These are phyloP conservation scores for Hydrolagus colliei DNA, from an alignment of 2,797 vertebrate species.

Conservation along the genomic window DNA sequence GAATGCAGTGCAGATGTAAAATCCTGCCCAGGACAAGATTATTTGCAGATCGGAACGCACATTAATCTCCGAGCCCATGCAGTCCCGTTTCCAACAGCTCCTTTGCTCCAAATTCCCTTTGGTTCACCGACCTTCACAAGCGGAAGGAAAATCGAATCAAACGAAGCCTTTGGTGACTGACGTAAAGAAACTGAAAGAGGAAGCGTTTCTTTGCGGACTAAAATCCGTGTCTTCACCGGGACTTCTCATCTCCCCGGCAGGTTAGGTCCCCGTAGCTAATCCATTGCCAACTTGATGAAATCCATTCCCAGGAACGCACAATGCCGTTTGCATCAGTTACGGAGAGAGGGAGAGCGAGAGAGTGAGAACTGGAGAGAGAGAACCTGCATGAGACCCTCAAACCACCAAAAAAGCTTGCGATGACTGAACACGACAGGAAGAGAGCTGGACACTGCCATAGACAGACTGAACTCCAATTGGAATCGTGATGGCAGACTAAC, in stretches of 20 bases:
- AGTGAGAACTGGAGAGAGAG: neutral
- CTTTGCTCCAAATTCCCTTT: too few relatives aligned
- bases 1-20: neutral
- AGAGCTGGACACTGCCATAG: neutral
- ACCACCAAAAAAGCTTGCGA: neutral
- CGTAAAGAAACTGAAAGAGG: too few relatives aligned
- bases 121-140: too few relatives aligned
- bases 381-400: neutral
- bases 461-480: neutral
- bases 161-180: too few relatives aligned
- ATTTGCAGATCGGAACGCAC: neutral
- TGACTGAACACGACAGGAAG: neutral
- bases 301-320: neutral
- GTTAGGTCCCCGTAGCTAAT: neutral
- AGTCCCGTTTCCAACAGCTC: too few relatives aligned
- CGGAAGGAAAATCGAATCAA: too few relatives aligned
- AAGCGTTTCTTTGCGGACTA: too few relatives aligned
- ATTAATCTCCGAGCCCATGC: neutral
- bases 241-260: neutral
- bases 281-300: constrained; percentile 17
- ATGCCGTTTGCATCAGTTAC: neutral
- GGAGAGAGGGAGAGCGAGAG: too few relatives aligned
- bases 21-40: neutral
- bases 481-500: neutral
- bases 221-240: too few relatives aligned